Percentiles rank a stretch among this genome's conserved stretches.
These are phyloP conservation scores for Eremobia ochroleuca DNA, from an alignment of 2,888 invertebrate species.

Conservation along the genomic window DNA sequence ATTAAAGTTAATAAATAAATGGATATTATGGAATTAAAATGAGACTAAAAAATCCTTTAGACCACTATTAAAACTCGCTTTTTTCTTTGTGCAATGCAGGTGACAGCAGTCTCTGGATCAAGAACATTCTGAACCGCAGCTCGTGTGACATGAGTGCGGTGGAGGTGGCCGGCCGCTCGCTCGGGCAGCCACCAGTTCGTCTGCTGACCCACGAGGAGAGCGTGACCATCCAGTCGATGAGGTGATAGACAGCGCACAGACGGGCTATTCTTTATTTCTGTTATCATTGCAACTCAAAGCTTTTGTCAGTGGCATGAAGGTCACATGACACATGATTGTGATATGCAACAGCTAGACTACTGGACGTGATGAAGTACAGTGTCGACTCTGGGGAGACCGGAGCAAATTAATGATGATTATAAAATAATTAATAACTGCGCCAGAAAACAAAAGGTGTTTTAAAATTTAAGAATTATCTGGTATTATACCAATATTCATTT, in stretches of 20 bases:
- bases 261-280: background rate
- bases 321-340: background rate
- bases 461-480: background rate
- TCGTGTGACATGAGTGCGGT: conserved; percentile 71
- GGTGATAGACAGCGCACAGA: conserved; percentile 26
- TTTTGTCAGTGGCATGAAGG: background rate
- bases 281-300: background rate
- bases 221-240: conserved; percentile 34
- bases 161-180: conserved; percentile 1
- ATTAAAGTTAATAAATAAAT: background rate
- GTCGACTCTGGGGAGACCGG: background rate
- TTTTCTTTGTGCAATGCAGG: conserved; percentile 60
- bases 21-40: background rate
- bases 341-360: background rate
- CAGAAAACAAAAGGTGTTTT: background rate
- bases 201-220: conserved; percentile 2
- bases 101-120: conserved; percentile 78
- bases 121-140: conserved; percentile 77
- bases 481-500: background rate
- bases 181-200: fast-evolving
- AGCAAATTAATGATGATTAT: background rate
- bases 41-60: background rate
- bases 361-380: background rate
- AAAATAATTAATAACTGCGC: background rate
- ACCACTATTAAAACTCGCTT: background rate